These are phyloP conservation scores for Dryobates pubescens DNA, from an alignment of 2,797 vertebrate species.

Conservation along the genomic window DNA sequence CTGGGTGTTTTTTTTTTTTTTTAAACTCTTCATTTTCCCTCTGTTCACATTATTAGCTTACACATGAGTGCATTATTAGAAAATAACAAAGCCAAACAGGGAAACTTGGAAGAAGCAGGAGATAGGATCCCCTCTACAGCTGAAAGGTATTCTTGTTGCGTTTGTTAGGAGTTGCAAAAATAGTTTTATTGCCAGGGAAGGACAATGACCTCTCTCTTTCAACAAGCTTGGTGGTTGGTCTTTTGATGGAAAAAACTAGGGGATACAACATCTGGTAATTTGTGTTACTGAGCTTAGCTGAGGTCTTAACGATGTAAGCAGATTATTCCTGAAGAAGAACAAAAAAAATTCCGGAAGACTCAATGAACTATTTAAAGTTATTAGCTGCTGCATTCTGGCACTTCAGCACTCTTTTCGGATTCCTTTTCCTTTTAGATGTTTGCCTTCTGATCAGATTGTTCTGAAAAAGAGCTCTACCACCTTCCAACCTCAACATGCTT, in stretches of 20 bases:
- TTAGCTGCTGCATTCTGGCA: conserved; percentile 78
- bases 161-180: conserved; percentile 90
- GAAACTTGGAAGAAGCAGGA: conserved; percentile 80
- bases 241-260: conserved; percentile 87
- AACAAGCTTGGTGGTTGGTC: conserved; percentile 86
- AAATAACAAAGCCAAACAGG: conserved; percentile 82
- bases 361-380: conserved; percentile 86
- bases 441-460: conserved; percentile 62
- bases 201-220: conserved; percentile 85
- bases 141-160: conserved; percentile 84
- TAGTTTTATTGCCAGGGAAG: conserved; percentile 88
- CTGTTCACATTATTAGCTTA: conserved; percentile 91
- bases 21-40: conserved; percentile 86
- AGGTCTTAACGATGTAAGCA: conserved; percentile 95
- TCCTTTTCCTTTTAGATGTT: conserved; percentile 74
- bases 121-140: conserved; percentile 83
- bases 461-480: conserved; percentile 56
- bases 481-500: conserved; percentile 66
- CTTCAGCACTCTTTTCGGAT: conserved; percentile 77
- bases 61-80: conserved; percentile 90
- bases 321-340: conserved; percentile 91
- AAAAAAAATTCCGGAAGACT: conserved; percentile 85
- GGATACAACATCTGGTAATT: conserved; percentile 97
- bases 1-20: conserved; percentile 80
- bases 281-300: conserved; percentile 93